Evolutionary conservation across 1,140 invertebrate genomes (phyloP).

Genomic region (Drosophila obscura): DNA sequence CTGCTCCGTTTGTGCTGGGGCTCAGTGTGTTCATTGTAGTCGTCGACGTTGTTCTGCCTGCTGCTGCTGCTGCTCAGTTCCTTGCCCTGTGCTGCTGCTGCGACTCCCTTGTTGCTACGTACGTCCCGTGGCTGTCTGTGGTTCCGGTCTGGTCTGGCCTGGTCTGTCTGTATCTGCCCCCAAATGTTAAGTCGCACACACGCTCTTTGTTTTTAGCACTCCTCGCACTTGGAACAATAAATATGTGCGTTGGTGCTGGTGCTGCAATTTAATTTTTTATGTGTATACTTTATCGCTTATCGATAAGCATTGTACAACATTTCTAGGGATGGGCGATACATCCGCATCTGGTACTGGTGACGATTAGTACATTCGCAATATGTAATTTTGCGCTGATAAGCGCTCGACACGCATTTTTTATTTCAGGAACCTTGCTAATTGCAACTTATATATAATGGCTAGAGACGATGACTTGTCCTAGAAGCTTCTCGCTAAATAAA

Average conservation of each 20-base stretch:
- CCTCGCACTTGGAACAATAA: constrained; percentile 45
- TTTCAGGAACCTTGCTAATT: no score
- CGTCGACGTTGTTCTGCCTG: constrained; percentile 47
- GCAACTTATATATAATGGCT: no score
- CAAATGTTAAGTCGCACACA: constrained; percentile 21
- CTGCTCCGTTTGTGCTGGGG: constrained; percentile 55
- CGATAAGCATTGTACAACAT: no score
- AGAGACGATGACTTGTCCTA: no score
- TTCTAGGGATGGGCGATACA: no score
- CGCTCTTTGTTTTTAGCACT: constrained; percentile 42
- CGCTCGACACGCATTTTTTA: no score
- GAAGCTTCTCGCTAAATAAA: no score
- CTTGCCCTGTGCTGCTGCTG: constrained; percentile 29
- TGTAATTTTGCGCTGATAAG: no score
- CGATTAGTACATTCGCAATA: no score
- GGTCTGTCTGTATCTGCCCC: constrained; percentile 4
- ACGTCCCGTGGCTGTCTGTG: constrained; percentile 13
- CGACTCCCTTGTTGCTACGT: constrained; percentile 24
- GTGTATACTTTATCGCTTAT: constrained; percentile 60
- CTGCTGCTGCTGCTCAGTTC: constrained; percentile 40
- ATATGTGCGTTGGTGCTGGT: constrained; percentile 41
- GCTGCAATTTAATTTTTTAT: constrained; percentile 74
- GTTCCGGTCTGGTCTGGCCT: constrained; percentile 13
- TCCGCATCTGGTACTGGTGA: no score
- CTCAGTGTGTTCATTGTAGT: constrained; percentile 68